Conservation (phyloP, 1,140 invertebrate species). For the Himalopsyche phryganea region DNA sequence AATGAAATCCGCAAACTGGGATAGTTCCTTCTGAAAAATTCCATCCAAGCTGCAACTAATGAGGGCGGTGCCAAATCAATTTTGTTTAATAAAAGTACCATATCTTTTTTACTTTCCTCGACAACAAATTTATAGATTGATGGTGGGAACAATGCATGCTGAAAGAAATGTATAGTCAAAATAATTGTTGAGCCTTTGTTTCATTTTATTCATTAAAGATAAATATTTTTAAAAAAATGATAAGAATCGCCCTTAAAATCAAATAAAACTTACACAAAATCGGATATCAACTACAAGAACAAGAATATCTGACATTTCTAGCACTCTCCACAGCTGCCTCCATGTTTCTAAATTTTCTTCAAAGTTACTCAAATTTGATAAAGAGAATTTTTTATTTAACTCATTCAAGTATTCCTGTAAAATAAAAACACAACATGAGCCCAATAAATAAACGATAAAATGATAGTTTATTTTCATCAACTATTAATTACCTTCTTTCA, state of each 20-base stretch:
- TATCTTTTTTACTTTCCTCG: conserved; percentile 69
- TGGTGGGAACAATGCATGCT: conserved; percentile 83
- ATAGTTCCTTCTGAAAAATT: conserved; percentile 72
- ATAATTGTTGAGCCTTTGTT: conserved; percentile 5
- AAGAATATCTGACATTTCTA: conserved; percentile 87
- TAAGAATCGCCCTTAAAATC: too few species aligned
- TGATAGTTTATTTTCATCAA: not conserved
- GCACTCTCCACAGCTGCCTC: conserved; percentile 87
- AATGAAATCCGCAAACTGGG: conserved; percentile 73
- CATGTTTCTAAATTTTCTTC: conserved; percentile 92
- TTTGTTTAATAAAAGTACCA: conserved; percentile 90
- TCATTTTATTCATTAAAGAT: conserved; percentile 9
- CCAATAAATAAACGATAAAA: not conserved
- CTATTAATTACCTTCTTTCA: not conserved
- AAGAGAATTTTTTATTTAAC: conserved; percentile 49
- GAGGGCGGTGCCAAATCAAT: conserved; percentile 81
- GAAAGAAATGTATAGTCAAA: conserved; percentile 34
- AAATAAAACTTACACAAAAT: conserved; percentile 68
- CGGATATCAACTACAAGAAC: conserved; percentile 82
- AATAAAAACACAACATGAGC: too few species aligned
- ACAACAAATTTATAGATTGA: conserved; percentile 80
- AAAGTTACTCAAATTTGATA: conserved; percentile 56
- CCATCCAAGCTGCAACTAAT: conserved; percentile 83
- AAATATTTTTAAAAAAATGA: too few species aligned
- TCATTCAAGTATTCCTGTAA: conserved; percentile 52